Base-by-base conservation (phyloP, 2,888 invertebrate species). In the Octodonta nipae region DNA sequence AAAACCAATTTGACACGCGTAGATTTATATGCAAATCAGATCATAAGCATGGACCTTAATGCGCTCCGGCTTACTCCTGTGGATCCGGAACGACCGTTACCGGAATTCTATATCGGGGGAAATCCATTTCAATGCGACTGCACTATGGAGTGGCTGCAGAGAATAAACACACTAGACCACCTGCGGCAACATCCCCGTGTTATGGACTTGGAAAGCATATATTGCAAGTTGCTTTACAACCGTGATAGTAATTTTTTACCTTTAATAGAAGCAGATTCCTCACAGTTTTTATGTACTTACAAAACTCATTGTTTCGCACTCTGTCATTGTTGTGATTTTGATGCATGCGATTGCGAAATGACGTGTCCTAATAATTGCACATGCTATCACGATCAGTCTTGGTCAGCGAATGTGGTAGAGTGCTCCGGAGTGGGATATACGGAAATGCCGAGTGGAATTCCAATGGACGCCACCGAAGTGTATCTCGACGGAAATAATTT, bases 331-430 rank as follows among this genome's bases (percentile, higher is more conserved):
- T 93, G 93, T 65, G 89, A 91, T 61, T 93, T 88, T 63, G 91
- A 89, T 61, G 88, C 88, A 32, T 93, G 93, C 67, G 93, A 93
- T 65, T 93, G 93, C 67, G 87, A 91, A 68, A 91, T 91, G 85
- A 88, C 85, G 45, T 93, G 93, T 60, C 93, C 93, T 28, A 73
- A 72, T 27, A 87, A 88, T 60, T 93, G 93, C 68, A 84, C 84
- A 37, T 93, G 93, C 58, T 92, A 88, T 67, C 88, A 89, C 58
- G 91, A 93, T 65, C 83, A 86, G 55, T 78, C 84, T 33, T 92
- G 91, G 88, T 78, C 83, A 12, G 84, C 86, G 2, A 91, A 91
- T 58, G 84, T 91, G 45, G 89, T 91, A 45, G 87, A 88, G 62
- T 91, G 91, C 64, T 85, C 85, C 11, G 76, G 71, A 35, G 77